These are phyloP conservation scores for Sarcophaga peregrina DNA, from an alignment of 1,140 invertebrate species.

Conservation along the genomic window DNA sequence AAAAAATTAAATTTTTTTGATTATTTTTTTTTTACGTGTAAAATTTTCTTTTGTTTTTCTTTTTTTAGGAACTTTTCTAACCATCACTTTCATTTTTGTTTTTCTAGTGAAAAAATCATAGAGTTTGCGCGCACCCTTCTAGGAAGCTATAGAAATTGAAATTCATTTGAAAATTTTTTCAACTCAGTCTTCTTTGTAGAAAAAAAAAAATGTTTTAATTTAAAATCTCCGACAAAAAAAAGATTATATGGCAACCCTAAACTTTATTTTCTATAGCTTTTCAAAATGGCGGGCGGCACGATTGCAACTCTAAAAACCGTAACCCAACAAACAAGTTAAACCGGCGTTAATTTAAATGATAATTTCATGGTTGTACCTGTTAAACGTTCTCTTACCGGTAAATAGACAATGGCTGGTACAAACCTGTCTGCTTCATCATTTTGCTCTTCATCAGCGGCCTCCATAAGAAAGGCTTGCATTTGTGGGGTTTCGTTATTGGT, in stretches of 20 bases:
- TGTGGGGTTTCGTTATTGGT: constrained; percentile 52
- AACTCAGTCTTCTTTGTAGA: not conserved
- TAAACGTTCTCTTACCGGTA: constrained; percentile 88
- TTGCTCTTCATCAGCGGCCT: constrained; percentile 44
- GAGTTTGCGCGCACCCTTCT: not conserved
- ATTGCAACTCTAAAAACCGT: not conserved
- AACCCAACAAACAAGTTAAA: constrained; percentile 69
- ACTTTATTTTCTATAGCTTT: not conserved
- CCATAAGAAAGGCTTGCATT: constrained; percentile 62
- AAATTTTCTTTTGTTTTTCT: not conserved
- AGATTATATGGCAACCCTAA: not conserved
- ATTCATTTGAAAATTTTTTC: too few species aligned
- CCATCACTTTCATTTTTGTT: not conserved
- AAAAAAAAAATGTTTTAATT: not conserved
- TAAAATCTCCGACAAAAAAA: not conserved
- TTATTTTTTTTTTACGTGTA: not conserved
- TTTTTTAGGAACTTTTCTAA: constrained; percentile 15
- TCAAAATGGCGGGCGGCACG: too few species aligned
- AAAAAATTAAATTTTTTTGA: not conserved
- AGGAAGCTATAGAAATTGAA: too few species aligned
- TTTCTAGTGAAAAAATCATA: not conserved
- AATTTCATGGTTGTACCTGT: constrained; percentile 80
- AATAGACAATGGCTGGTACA: constrained; percentile 89
- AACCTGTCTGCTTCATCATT: constrained; percentile 69
- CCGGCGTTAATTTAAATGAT: constrained; percentile 91